phyloP scores from a whole-genome alignment of 1,140 invertebrate species.

The Lordiphosa stackelbergi region DNA sequence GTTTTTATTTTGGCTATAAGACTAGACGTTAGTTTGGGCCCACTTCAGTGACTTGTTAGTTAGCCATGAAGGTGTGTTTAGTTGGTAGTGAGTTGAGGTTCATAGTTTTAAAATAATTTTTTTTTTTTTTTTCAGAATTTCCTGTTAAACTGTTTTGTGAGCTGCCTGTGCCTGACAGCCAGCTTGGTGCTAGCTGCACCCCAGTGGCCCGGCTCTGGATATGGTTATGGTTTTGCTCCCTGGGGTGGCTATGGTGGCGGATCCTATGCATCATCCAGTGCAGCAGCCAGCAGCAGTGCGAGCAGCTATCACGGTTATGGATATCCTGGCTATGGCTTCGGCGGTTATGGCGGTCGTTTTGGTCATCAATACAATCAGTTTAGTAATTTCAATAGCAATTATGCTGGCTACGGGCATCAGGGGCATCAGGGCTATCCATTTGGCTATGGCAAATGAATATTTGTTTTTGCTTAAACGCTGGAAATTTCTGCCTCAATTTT shows the following conservation, averaged over 20 bases:
- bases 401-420: constrained; percentile 11
- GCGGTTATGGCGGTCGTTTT: background rate
- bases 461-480: constrained; percentile 30
- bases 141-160: constrained; percentile 16
- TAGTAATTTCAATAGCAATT: constrained; percentile 47
- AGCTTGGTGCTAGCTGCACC: constrained; percentile 25
- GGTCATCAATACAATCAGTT: constrained; percentile 52
- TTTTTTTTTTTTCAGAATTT: constrained; percentile 6
- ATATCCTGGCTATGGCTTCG: constrained; percentile 28
- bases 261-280: constrained; percentile 6
- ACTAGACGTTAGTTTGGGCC: constrained; percentile 10
- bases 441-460: constrained; percentile 44
- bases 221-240: constrained; percentile 53
- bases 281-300: constrained; percentile 12
- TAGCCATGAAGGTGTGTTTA: constrained; percentile 50
- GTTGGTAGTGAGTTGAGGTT: constrained; percentile 1
- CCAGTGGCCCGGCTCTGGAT: constrained; percentile 37
- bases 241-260: constrained; percentile 45
- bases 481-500: constrained; percentile 50
- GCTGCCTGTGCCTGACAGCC: constrained; percentile 13
- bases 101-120: background rate
- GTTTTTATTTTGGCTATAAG: constrained; percentile 24
- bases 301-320: constrained; percentile 22
- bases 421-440: constrained; percentile 37
- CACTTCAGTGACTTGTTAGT: constrained; percentile 13